Evolutionary conservation across 92 coral and sea anemone genomes (phyloP), one percentile per base, ranked within the genome.

Genomic region (Umimayanthus kanabou): DNA sequence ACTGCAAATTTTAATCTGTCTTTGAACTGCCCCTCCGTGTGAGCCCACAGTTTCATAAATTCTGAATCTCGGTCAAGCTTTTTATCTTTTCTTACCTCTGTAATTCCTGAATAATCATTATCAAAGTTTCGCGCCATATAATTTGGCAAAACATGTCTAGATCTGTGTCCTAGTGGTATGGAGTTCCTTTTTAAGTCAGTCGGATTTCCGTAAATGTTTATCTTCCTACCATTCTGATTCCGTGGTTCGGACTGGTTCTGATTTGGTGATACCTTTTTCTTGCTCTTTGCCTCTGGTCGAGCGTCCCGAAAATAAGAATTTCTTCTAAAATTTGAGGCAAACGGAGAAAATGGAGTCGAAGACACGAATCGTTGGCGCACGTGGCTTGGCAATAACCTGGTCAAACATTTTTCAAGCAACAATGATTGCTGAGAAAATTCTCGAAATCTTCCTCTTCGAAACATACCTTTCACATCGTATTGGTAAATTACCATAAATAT

Each of bases 21-120:
- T 69, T 81, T 92, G 39, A 91, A 87, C 67, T 90, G 80, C 3
- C 84, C 91, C 77, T 95, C 98, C 18, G 98, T 80, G 11, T 89
- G 76, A 28, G 82, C 85, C 98, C 98, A 95, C 82, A 95, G 67
- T 74, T 93, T 91, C 94, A 95, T 90, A 69, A 95, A 95, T 49
- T 95, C 93, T 23, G 67, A 79, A 75, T 93, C 98, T 57, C 92
- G 85, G 40, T 90, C 92, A 26, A 30, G 50, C 45, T 83, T 80
- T 49, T 82, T 88, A n/a, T 30, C 53, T 45, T 85, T 88, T 87
- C 87, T 86, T 43, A 69, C 79, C 71, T 88, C 90, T 26, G 81
- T 91, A 8, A 92, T 75, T 25, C 94, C 94, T 70, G 70, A 67
- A 45, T 73, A 73, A 81, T 7, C 25, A n/a, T 23, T 70, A 14